A percentile compares a stretch with the other conserved stretches of the same genome.
Evolutionary conservation across 1,140 invertebrate genomes (phyloP).

Genomic region (Drosophila pectinifera): DNA sequence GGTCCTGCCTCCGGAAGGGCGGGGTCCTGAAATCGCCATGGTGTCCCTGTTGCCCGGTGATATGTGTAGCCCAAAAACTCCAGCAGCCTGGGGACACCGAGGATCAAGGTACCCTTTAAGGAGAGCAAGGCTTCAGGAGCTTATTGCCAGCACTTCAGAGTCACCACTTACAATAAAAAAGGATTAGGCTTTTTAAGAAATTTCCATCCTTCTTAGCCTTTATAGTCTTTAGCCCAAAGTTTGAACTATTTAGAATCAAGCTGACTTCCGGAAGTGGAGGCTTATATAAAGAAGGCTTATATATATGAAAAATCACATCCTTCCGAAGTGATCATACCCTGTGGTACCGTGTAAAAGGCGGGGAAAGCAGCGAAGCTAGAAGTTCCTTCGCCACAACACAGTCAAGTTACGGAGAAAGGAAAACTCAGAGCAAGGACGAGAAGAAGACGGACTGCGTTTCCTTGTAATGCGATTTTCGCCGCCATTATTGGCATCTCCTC

Average conservation of each 20-base stretch:
- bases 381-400: constrained; percentile 27
- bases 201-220: no score
- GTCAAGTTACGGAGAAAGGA: constrained; percentile 28
- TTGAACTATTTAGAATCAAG: no score
- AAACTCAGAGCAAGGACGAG: constrained; percentile 12
- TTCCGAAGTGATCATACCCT: neutral
- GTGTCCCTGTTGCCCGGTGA: constrained; percentile 31
- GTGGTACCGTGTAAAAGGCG: neutral
- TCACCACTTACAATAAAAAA: no score
- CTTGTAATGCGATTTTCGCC: constrained; percentile 59
- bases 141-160: no score
- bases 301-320: no score
- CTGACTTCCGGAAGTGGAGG: no score
- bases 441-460: constrained; percentile 7
- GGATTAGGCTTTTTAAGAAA: no score
- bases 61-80: constrained; percentile 29
- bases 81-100: neutral
- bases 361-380: no score
- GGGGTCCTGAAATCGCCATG: constrained; percentile 10
- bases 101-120: neutral
- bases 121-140: no score
- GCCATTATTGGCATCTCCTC: constrained; percentile 33
- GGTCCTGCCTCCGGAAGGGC: constrained; percentile 13
- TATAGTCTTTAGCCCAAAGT: no score
- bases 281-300: no score